Conservation (phyloP, 2,113 vertebrate genomes). For the Melospiza georgiana region DNA sequence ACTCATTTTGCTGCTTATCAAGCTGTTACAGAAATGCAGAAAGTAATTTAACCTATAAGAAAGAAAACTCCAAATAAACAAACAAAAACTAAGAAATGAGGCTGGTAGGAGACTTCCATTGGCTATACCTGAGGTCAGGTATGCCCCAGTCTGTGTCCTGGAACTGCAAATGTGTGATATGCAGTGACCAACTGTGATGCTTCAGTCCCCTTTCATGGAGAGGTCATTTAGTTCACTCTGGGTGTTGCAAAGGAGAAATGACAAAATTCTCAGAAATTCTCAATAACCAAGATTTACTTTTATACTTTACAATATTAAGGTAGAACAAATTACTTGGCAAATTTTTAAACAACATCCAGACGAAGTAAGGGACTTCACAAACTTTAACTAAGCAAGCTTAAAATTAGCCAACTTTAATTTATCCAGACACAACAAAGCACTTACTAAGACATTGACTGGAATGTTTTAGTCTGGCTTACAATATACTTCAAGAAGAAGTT, state of each 20-base stretch:
- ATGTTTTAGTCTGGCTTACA: neutral
- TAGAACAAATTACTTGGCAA: neutral
- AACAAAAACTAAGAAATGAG: neutral
- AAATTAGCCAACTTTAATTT: neutral
- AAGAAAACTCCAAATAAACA: neutral
- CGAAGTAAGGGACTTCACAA: neutral
- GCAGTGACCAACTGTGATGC: neutral
- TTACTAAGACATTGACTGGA: neutral
- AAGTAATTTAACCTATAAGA: neutral
- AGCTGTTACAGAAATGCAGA: neutral
- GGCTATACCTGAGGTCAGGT: neutral
- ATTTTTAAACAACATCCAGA: neutral
- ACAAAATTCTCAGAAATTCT: neutral
- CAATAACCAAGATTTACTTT: neutral
- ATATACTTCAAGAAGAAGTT: neutral
- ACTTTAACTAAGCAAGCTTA: neutral
- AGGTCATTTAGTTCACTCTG: neutral
- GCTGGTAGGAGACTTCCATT: neutral
- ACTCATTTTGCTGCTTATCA: neutral
- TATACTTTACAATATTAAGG: neutral
- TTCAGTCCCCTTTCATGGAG: accelerated
- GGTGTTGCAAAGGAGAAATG: neutral
- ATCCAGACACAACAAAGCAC: neutral
- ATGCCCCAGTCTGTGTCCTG: accelerated
- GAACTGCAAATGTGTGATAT: neutral